Conservation (phyloP, 2,888 invertebrate species). For the Anthoptus insignis region DNA sequence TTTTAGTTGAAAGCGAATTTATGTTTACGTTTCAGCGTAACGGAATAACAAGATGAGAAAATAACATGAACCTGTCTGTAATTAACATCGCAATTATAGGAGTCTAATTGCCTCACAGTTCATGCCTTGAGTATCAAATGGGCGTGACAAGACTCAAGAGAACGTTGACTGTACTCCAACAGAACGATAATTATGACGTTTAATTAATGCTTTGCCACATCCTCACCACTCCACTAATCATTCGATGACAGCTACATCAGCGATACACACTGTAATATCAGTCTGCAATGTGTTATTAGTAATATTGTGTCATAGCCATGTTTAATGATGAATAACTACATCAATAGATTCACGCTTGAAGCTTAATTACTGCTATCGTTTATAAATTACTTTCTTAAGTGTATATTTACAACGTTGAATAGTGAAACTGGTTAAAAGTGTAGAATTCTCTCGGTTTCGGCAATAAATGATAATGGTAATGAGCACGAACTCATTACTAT, state of each 20-base stretch:
- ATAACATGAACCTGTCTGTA: conserved; percentile 80
- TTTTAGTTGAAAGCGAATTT: conserved; percentile 69
- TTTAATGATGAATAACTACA: conserved; percentile 19
- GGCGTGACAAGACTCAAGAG: conserved; percentile 69
- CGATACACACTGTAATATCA: conserved; percentile 28
- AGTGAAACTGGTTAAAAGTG: too few species aligned
- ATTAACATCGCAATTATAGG: conserved; percentile 85
- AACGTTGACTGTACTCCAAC: conserved; percentile 53
- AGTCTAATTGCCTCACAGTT: conserved; percentile 82
- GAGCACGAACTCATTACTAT: too few species aligned
- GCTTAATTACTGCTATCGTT: too few species aligned
- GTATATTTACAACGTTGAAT: too few species aligned
- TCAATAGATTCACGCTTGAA: conserved; percentile 10
- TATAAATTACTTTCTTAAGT: too few species aligned
- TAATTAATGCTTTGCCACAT: conserved; percentile 63
- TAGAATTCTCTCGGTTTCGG: too few species aligned
- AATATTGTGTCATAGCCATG: conserved; percentile 30
- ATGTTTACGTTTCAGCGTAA: conserved; percentile 78
- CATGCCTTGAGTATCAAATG: conserved; percentile 81
- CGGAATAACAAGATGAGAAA: conserved; percentile 76
- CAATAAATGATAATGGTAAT: too few species aligned
- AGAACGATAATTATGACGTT: conserved; percentile 69
- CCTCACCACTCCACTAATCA: conserved; percentile 32
- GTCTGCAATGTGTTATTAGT: conserved; percentile 23
- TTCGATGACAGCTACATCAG: conserved; percentile 38